These are phyloP conservation scores for Meandrusa payeni DNA, from an alignment of 2,888 invertebrate genomes.

Conservation along the genomic window DNA sequence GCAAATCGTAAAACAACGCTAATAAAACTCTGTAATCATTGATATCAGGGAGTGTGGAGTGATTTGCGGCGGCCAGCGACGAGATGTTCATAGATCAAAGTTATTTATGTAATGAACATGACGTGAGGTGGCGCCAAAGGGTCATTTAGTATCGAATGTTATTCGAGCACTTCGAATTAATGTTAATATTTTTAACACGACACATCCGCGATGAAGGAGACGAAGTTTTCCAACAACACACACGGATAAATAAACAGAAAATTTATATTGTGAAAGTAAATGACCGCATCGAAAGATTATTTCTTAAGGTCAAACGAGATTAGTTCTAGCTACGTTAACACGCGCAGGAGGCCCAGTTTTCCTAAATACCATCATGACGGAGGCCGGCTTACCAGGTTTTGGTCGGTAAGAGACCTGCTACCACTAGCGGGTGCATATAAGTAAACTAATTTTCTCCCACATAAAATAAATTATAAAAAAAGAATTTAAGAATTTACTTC, in stretches of 20 bases:
- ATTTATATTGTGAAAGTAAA: no score
- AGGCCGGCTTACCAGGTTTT: no score
- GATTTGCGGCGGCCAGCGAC: constrained; percentile 27
- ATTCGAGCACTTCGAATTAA: constrained; percentile 18
- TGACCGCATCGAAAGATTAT: no score
- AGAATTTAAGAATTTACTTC: no score
- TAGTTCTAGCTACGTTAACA: no score
- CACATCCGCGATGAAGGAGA: constrained; percentile 10
- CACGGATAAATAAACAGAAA: not conserved
- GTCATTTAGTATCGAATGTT: constrained; percentile 18
- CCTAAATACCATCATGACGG: no score
- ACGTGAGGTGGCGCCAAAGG: constrained; percentile 28
- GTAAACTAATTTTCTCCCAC: no score
- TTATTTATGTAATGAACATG: constrained; percentile 25
- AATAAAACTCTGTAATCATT: constrained; percentile 32
- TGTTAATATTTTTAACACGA: constrained; percentile 19
- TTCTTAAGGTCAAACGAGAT: no score
- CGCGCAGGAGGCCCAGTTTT: no score
- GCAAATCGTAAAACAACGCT: constrained; percentile 26
- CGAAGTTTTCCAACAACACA: constrained; percentile 14
- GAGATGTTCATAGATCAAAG: constrained; percentile 22
- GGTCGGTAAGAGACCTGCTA: no score
- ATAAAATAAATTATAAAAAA: no score
- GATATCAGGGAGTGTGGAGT: constrained; percentile 33
- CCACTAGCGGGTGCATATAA: no score